Evolutionary conservation across 2,113 vertebrate genomes (phyloP).

Genomic region (Fregata magnificens): DNA sequence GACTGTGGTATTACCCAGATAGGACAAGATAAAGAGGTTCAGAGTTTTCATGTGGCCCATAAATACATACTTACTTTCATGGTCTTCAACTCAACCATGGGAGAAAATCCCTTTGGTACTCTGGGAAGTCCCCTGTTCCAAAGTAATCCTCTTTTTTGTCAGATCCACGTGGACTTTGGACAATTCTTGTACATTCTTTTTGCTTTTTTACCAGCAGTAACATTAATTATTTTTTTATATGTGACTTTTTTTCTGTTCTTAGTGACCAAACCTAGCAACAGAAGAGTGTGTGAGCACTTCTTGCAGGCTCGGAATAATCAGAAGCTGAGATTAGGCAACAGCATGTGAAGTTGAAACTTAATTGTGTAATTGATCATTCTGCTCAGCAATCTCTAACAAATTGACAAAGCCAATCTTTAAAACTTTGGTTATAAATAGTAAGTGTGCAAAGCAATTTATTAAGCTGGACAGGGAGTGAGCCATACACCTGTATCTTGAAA

Average conservation of each 20-base stretch:
- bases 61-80: background rate
- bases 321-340: background rate
- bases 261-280: background rate
- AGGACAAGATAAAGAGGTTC: background rate
- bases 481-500: background rate
- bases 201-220: background rate
- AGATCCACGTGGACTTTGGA: background rate
- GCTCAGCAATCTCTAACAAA: background rate
- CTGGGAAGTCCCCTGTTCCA: background rate
- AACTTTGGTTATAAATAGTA: background rate
- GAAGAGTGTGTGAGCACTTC: background rate
- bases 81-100: background rate
- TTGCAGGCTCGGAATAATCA: background rate
- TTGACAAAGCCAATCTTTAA: background rate
- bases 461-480: background rate
- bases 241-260: background rate
- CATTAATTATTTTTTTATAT: background rate
- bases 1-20: background rate
- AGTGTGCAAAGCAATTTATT: background rate
- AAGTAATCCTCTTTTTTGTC: background rate
- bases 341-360: background rate
- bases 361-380: conserved; percentile 6
- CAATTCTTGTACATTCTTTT: background rate
- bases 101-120: background rate
- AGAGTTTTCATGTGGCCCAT: background rate